Evolutionary conservation across 2,888 invertebrate species (phyloP), one percentile per base, ranked within the genome.

Genomic region (Tetragonisca angustula): DNA sequence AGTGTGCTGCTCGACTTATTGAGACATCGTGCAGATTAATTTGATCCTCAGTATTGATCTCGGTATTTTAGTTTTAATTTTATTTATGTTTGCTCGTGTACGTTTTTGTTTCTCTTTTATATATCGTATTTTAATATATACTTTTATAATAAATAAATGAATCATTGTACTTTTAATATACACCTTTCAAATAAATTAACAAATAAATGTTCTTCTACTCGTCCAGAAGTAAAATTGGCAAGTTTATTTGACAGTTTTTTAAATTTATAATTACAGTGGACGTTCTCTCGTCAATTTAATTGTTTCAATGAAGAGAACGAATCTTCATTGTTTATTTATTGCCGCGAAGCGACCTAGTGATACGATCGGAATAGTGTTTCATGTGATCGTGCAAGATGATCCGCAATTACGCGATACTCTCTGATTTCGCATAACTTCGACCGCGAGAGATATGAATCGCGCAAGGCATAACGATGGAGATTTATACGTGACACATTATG

Each of bases 311-410:
- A 17, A 52, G 54, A 62, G 61, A 69, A 74, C 19, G 15, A 11
- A n/a, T 72, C 62, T 52, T 49, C 13, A 21, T 70, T 56, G 43
- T 79, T 52, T 17, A 17, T 49, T 43, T 24, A 36, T 17, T 54
- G 19, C n/a, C 2, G 9, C 32, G 36, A n/a, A 32, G 24, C 61
- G 19, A 49, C 36, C 36, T 32, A 61, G 36, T 52, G 17, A 79
- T 54, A 65, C 71, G 49, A 27, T 0, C 15, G 27, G 27, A 21
- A 21, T 4, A 59, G 78, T 67, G 64, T 75, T 69, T 4, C 36
- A n/a, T 75, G 69, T 27, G 15, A 74, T 24, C 43, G 13, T 52
- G 74, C 19, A 76, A 76, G n/a, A 52, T 13, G 80, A 81, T 67
- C 52, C 50, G 27, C 32, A 52, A 74, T 76, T 71, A 65, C 49